Conservation (phyloP, 2,888 invertebrate species). For the Suillia variegata region DNA sequence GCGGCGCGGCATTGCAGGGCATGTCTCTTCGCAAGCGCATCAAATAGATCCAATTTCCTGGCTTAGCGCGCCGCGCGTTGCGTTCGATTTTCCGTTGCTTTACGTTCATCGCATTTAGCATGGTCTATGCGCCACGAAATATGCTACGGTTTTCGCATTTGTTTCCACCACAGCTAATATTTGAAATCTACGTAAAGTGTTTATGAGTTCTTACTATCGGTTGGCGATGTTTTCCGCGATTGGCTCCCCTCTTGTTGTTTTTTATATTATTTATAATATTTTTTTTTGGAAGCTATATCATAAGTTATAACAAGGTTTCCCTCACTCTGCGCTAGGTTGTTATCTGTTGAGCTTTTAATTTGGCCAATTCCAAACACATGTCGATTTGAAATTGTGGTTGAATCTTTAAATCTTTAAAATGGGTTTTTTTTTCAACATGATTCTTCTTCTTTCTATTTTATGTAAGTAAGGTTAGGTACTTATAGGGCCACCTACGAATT, state of each 20-base stretch:
- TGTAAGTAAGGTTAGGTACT: no score
- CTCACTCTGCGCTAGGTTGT: no score
- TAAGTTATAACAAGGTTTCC: conserved; percentile 13
- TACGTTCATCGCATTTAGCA: background rate
- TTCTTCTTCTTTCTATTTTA: no score
- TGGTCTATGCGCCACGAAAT: conserved; percentile 12
- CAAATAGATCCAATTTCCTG: conserved; percentile 17
- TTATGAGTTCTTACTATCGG: conserved; percentile 8
- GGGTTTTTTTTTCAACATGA: no score
- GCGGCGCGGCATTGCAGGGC: background rate
- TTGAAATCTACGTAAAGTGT: conserved; percentile 15
- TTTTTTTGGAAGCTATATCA: background rate
- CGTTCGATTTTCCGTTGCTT: background rate
- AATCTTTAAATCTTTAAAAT: no score
- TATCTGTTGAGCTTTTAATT: no score
- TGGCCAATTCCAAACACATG: no score
- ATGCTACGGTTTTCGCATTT: conserved; percentile 7
- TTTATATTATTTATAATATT: background rate
- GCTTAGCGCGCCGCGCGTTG: conserved; percentile 5
- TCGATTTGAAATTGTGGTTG: no score
- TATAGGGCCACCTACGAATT: no score
- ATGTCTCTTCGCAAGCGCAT: background rate
- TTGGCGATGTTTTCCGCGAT: background rate
- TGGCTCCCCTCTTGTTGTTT: background rate
- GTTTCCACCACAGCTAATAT: conserved; percentile 12